Conservation (phyloP, 2,797 vertebrate genomes). For the Huso huso region DNA sequence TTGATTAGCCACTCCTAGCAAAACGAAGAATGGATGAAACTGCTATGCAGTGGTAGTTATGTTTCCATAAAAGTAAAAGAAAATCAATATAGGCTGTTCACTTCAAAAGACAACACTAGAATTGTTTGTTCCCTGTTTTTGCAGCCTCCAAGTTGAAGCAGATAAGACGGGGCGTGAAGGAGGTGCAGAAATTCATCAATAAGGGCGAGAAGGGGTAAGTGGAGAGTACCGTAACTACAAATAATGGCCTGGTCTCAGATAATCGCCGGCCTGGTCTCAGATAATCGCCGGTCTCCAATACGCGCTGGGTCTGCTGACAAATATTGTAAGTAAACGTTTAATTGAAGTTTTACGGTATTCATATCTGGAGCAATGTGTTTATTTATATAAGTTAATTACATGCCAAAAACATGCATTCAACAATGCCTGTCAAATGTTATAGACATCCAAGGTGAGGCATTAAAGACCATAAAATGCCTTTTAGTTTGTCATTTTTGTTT, state of each 20-base stretch:
- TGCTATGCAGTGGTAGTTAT: background rate
- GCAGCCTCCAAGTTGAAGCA: constrained; percentile 81
- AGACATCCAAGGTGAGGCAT: background rate
- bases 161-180: constrained; percentile 88
- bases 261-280: too few relatives aligned
- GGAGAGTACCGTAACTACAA: too few relatives aligned
- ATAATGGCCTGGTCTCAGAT: too few relatives aligned
- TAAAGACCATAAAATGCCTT: background rate
- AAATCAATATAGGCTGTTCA: background rate
- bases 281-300: too few relatives aligned
- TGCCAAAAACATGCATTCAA: background rate
- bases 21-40: too few relatives aligned
- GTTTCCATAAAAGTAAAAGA: background rate
- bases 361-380: background rate
- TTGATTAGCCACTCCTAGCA: background rate
- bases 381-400: background rate
- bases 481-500: background rate
- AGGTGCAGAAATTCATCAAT: constrained; percentile 95
- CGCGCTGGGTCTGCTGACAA: background rate
- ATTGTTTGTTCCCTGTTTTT: constrained; percentile 9
- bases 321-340: background rate
- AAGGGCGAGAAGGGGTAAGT: constrained; percentile 92
- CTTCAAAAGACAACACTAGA: background rate
- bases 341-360: background rate
- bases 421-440: too few relatives aligned